Evolutionary conservation across 2,797 vertebrate genomes (phyloP).

Genomic region (Pteronotus mesoamericanus): DNA sequence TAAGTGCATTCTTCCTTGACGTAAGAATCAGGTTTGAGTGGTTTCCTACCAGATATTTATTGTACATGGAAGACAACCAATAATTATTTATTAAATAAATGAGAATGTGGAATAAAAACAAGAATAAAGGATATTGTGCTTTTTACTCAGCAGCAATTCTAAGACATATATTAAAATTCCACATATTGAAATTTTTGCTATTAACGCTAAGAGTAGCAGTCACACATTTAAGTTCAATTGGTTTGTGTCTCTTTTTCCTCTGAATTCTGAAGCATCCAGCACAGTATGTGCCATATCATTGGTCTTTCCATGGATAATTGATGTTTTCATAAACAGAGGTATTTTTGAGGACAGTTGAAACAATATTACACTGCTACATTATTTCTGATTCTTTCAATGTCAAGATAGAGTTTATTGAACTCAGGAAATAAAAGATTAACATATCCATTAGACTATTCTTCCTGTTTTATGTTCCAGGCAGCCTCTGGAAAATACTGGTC

Average conservation of each 20-base stretch:
- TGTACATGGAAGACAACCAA: background rate
- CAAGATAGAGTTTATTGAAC: background rate
- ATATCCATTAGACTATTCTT: background rate
- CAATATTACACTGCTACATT: background rate
- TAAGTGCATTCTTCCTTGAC: background rate
- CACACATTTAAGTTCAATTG: background rate
- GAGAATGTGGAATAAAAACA: background rate
- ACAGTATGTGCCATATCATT: background rate
- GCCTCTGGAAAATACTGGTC: background rate
- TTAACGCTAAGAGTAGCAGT: background rate
- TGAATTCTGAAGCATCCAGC: background rate
- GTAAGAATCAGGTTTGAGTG: background rate
- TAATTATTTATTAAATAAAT: background rate
- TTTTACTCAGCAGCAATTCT: background rate
- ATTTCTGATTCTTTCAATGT: background rate
- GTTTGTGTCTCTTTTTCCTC: background rate
- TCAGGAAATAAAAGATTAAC: background rate
- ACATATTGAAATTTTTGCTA: background rate
- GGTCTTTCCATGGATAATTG: background rate
- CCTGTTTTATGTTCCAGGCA: background rate
- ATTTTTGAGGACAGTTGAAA: background rate
- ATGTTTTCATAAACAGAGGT: background rate
- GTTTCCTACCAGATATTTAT: background rate
- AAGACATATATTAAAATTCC: background rate
- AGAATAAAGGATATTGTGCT: background rate